Conservation (phyloP, 2,797 vertebrate species). For the Strix occidentalis region DNA sequence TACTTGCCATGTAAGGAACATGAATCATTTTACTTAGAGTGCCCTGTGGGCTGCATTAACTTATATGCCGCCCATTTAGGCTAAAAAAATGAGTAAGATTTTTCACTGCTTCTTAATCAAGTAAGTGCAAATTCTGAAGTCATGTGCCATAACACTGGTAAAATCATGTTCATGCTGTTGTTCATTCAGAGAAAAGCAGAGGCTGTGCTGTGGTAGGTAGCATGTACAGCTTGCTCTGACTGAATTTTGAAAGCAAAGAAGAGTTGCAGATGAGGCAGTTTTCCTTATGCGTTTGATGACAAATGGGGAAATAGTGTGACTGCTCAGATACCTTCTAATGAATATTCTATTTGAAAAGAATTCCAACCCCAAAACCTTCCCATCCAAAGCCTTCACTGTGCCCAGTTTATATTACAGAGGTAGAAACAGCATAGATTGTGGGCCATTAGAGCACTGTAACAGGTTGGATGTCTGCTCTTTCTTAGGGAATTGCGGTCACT, state of each 20-base stretch:
- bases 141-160: background rate
- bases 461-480: background rate
- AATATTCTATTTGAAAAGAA: background rate
- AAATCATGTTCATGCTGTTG: background rate
- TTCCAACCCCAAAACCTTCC: background rate
- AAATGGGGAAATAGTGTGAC: background rate
- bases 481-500: background rate
- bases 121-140: background rate
- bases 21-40: background rate
- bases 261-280: background rate
- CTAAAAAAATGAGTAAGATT: background rate
- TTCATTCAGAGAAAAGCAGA: background rate
- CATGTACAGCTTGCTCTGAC: background rate
- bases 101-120: background rate
- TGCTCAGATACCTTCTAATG: background rate
- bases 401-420: background rate
- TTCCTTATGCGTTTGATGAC: background rate
- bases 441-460: background rate
- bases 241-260: background rate
- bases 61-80: background rate
- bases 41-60: background rate
- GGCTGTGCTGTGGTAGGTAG: background rate
- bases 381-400: background rate
- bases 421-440: background rate
- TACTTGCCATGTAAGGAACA: background rate